Percentiles rank a stretch among this genome's conserved stretches.
Evolutionary conservation across 2,797 vertebrate genomes (phyloP).

Genomic region (Mycteria americana): DNA sequence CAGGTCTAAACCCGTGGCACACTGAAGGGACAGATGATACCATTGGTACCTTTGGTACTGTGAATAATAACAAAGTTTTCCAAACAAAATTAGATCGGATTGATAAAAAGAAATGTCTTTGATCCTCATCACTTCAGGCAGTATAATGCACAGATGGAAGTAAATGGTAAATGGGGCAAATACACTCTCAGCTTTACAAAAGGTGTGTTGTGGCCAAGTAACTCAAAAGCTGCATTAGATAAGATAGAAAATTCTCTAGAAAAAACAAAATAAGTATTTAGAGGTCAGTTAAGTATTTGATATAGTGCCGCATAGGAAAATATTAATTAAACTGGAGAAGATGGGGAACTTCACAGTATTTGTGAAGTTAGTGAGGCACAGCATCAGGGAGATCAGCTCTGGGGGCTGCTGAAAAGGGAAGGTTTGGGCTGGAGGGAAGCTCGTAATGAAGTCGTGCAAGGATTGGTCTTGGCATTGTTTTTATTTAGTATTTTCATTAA

Average conservation of each 20-base stretch:
- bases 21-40: neutral
- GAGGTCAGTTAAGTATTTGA: neutral
- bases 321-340: neutral
- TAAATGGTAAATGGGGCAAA: neutral
- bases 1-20: neutral
- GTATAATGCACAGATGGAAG: neutral
- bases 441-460: accelerated
- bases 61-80: neutral
- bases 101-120: neutral
- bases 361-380: neutral
- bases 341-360: neutral
- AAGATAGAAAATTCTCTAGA: neutral
- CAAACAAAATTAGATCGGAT: neutral
- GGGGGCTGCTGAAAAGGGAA: neutral
- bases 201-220: neutral
- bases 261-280: neutral
- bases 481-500: neutral
- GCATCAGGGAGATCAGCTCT: neutral
- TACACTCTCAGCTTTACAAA: neutral
- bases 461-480: neutral
- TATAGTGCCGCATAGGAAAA: neutral
- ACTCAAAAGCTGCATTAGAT: neutral
- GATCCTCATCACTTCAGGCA: neutral
- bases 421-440: neutral
- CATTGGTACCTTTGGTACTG: neutral